These are phyloP conservation scores for Sycobia sp. DNA, from an alignment of 1,140 invertebrate species.

Conservation along the genomic window DNA sequence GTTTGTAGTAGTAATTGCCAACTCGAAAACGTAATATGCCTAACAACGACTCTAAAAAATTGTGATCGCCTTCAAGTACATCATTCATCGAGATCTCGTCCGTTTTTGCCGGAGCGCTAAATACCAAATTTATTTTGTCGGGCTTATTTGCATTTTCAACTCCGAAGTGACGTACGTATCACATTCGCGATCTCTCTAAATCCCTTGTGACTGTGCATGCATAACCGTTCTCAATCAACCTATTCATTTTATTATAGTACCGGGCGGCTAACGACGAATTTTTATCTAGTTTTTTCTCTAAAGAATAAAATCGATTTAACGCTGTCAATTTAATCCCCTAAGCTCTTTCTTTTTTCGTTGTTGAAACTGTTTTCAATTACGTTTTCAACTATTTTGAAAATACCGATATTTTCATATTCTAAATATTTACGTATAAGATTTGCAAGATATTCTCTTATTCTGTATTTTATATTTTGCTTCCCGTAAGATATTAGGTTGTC, in stretches of 20 bases:
- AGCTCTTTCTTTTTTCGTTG: neutral
- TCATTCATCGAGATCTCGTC: conserved; percentile 30
- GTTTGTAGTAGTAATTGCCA: no score
- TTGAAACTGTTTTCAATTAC: neutral
- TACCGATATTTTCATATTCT: neutral
- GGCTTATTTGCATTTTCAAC: no score
- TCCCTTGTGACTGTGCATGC: neutral
- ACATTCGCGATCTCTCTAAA: neutral
- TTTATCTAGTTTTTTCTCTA: conserved; percentile 5
- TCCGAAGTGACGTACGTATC: conserved; percentile 23
- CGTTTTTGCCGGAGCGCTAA: no score
- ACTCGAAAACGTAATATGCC: no score
- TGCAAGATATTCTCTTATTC: neutral
- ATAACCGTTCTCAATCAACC: no score
- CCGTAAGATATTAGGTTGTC: no score
- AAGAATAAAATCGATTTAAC: no score
- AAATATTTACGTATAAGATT: neutral
- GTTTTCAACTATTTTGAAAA: neutral
- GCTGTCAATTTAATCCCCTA: neutral
- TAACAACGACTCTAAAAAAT: conserved; percentile 13
- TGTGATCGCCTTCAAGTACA: conserved; percentile 17
- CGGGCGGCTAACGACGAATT: conserved; percentile 1
- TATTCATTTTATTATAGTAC: neutral
- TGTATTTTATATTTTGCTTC: neutral
- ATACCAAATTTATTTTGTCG: no score